Conservation (phyloP, 1,140 invertebrate genomes). For the Tribolium castaneum region DNA sequence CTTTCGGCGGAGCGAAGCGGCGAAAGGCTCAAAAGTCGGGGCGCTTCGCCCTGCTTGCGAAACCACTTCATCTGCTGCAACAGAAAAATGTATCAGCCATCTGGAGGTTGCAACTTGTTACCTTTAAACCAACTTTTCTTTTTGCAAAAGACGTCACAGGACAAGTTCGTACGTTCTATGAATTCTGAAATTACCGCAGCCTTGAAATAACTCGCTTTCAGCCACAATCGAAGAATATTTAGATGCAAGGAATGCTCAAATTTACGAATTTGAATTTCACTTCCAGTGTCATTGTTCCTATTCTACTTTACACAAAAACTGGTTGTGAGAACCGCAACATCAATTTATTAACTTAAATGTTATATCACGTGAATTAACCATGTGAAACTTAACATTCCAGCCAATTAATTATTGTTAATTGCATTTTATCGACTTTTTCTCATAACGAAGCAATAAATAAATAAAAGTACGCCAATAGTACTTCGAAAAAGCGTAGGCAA, state of each 20-base stretch:
- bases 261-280: background rate
- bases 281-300: background rate
- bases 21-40: constrained; percentile 76
- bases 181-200: constrained; percentile 37
- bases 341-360: constrained; percentile 27
- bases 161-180: constrained; percentile 35
- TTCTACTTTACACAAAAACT: constrained; percentile 20
- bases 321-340: background rate
- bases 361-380: constrained; percentile 31
- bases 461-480: background rate
- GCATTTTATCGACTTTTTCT: constrained; percentile 3
- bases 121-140: constrained; percentile 32
- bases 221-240: constrained; percentile 25
- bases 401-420: constrained; percentile 25
- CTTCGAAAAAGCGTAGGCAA: background rate
- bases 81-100: background rate
- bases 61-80: constrained; percentile 74
- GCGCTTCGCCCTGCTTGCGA: constrained; percentile 73
- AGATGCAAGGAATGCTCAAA: background rate
- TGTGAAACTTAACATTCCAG: constrained; percentile 19
- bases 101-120: constrained; percentile 17
- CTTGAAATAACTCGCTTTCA: constrained; percentile 39
- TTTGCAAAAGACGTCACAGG: constrained; percentile 14
- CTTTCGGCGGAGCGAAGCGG: constrained; percentile 66
- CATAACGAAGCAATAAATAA: background rate